phyloP scores from a whole-genome alignment of 2,113 vertebrate species.

The Octodon degus region DNA sequence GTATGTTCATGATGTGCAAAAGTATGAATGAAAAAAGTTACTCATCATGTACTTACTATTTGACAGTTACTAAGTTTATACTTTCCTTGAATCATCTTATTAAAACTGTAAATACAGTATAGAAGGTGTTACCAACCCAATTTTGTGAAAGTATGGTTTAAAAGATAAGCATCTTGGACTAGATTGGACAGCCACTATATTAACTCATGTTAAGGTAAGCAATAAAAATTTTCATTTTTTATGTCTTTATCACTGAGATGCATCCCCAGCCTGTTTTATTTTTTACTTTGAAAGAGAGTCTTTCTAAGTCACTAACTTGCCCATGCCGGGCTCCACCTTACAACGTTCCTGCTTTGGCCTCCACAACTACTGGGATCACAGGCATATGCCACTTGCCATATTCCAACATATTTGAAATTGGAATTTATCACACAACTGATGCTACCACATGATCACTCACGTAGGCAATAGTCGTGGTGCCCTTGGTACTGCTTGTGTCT shows the following conservation, averaged over 20 bases:
- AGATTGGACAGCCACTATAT: not conserved
- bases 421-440: not conserved
- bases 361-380: not conserved
- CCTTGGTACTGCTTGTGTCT: not conserved
- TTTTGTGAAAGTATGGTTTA: not conserved
- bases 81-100: not conserved
- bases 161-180: not conserved
- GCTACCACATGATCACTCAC: not conserved
- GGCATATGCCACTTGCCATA: not conserved
- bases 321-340: not conserved
- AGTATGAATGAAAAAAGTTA: not conserved
- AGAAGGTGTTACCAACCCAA: not conserved
- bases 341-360: not conserved
- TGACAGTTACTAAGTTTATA: not conserved
- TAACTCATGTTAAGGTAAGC: not conserved
- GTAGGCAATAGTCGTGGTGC: not conserved
- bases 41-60: not conserved
- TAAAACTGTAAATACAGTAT: not conserved
- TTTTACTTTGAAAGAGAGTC: not conserved
- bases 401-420: not conserved
- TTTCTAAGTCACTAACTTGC: not conserved
- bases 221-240: not conserved
- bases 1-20: not conserved
- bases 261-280: not conserved
- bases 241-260: not conserved